phyloP scores from a whole-genome alignment of 2,113 vertebrate genomes.

The Maccullochella peelii region DNA sequence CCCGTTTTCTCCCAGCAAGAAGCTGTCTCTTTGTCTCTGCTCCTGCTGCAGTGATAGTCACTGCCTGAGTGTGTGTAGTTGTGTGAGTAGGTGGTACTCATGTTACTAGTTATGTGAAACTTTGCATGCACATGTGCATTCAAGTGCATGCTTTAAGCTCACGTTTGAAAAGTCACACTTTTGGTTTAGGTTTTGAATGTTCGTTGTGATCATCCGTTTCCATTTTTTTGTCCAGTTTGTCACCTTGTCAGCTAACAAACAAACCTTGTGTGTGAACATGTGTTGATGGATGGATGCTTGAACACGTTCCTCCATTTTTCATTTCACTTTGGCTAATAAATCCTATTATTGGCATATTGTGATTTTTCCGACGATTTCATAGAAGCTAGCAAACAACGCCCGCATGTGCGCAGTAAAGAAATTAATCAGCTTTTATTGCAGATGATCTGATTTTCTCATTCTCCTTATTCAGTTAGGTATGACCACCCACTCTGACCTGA shows the following conservation, averaged over 20 bases:
- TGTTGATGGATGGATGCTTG: constrained; percentile 17
- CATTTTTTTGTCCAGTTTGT: background rate
- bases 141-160: background rate
- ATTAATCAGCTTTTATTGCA: constrained; percentile 74
- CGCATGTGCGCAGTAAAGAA: constrained; percentile 22
- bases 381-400: constrained; percentile 16
- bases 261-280: background rate
- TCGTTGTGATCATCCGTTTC: background rate
- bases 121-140: constrained; percentile 9
- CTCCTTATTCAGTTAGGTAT: constrained; percentile 61
- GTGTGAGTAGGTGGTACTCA: constrained; percentile 38
- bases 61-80: background rate
- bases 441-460: constrained; percentile 71
- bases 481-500: constrained; percentile 70
- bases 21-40: constrained; percentile 64
- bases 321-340: constrained; percentile 43
- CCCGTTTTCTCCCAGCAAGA: constrained; percentile 24
- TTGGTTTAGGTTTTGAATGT: background rate
- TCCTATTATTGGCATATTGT: constrained; percentile 52
- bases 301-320: constrained; percentile 28
- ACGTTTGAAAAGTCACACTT: background rate
- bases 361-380: constrained; percentile 42
- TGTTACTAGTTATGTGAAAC: constrained; percentile 16
- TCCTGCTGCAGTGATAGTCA: constrained; percentile 48
- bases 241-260: constrained; percentile 1